phyloP scores from a whole-genome alignment of 2,888 invertebrate species.

The Itoplectis maculator region DNA sequence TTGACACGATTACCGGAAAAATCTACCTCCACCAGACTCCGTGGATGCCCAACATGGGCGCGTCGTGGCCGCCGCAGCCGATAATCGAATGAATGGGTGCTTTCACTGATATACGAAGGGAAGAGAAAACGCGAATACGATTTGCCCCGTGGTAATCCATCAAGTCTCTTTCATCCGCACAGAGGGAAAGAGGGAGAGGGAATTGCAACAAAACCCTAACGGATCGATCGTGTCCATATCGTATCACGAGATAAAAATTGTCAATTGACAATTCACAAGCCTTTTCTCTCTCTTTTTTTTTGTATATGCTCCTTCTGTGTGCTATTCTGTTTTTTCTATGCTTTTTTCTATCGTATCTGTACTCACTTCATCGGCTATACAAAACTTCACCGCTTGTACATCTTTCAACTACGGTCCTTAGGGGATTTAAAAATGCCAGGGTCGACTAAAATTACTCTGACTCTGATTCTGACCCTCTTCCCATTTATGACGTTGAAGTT shows the following conservation, averaged over 20 bases:
- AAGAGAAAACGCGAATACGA: constrained; percentile 34
- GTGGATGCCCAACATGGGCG: neutral
- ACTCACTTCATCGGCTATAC: too few relatives aligned
- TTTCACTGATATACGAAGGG: constrained; percentile 23
- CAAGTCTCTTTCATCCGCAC: constrained; percentile 22
- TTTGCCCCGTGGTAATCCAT: constrained; percentile 21
- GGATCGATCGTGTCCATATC: constrained; percentile 1
- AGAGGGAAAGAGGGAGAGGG: neutral
- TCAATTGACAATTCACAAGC: constrained; percentile 19
- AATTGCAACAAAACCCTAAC: constrained; percentile 13
- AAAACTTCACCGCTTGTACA: too few relatives aligned
- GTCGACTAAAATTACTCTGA: too few relatives aligned
- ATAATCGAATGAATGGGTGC: constrained; percentile 45
- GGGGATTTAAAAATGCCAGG: too few relatives aligned
- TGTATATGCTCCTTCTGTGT: too few relatives aligned
- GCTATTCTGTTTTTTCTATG: too few relatives aligned
- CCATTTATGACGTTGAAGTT: too few relatives aligned
- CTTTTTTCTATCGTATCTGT: constrained; percentile 13
- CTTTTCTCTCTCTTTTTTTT: neutral
- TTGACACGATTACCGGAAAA: constrained; percentile 9
- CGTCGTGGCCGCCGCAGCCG: neutral
- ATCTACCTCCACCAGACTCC: neutral
- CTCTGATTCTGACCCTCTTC: too few relatives aligned
- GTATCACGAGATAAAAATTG: constrained; percentile 15
- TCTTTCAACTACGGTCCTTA: too few relatives aligned